Conservation (phyloP, 2,888 invertebrate species). For the Cerastis rubricosa region DNA sequence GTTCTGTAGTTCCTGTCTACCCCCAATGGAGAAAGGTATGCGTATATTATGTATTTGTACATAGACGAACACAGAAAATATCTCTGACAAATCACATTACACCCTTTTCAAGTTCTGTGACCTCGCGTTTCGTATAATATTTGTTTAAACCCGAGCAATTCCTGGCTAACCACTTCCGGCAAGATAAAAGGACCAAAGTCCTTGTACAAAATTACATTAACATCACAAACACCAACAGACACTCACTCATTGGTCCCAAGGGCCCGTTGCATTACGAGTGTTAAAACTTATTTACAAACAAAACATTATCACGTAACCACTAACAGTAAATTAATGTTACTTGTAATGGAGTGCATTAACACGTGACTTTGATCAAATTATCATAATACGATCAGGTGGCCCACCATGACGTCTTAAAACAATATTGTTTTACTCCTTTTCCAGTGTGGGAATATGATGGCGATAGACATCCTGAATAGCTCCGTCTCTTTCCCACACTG, state of each 20-base stretch:
- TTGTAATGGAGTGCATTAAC: neutral
- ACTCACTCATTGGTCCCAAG: neutral
- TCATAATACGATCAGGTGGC: neutral
- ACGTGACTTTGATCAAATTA: conserved; percentile 2
- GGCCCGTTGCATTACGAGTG: neutral
- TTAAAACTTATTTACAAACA: conserved; percentile 14
- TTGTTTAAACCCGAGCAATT: neutral
- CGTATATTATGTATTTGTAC: neutral
- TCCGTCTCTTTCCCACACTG: too few species aligned
- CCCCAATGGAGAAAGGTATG: neutral
- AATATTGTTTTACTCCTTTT: too few species aligned
- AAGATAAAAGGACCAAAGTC: neutral
- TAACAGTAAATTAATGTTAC: neutral
- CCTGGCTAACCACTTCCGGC: neutral
- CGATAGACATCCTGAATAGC: too few species aligned
- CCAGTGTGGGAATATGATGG: too few species aligned
- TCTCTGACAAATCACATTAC: neutral
- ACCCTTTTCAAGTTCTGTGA: neutral
- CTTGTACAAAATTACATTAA: neutral
- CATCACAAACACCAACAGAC: neutral
- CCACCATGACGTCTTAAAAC: too few species aligned
- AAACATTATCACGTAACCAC: conserved; percentile 6
- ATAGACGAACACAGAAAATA: neutral
- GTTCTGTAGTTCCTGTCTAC: neutral
- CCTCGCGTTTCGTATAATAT: neutral